Conservation (phyloP, 2,797 vertebrate genomes). For the Gymnocypris eckloni region DNA sequence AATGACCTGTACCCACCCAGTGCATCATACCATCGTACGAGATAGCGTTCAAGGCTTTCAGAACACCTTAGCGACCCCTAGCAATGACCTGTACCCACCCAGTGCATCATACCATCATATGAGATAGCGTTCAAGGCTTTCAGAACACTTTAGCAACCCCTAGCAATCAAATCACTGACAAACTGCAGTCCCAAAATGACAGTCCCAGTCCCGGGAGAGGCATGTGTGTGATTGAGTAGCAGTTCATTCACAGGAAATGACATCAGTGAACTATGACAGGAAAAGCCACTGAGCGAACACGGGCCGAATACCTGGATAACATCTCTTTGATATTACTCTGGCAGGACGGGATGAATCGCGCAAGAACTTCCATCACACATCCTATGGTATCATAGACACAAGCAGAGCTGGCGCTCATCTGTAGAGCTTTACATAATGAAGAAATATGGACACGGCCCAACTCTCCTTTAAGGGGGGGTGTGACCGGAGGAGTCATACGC, state of each 20-base stretch:
- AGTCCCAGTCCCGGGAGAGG: not conserved
- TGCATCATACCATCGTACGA: not conserved
- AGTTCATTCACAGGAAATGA: slow-evolving; percentile 21
- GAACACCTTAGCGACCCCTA: not conserved
- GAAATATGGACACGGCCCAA: slow-evolving; percentile 2
- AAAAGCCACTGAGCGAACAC: slow-evolving; percentile 22
- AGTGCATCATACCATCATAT: too few relatives aligned
- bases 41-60: not conserved
- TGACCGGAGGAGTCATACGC: slow-evolving; percentile 26
- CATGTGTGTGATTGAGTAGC: not conserved
- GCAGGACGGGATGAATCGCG: not conserved
- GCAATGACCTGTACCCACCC: too few relatives aligned
- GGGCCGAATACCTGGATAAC: slow-evolving; percentile 6
- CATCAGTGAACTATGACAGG: slow-evolving; percentile 14
- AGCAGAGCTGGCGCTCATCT: not conserved
- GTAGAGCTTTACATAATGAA: slow-evolving; percentile 24
- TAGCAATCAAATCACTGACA: not conserved
- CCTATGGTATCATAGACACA: slow-evolving; percentile 5
- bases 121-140: not conserved
- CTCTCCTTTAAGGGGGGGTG: not conserved
- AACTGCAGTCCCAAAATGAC: not conserved
- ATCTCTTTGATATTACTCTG: slow-evolving; percentile 19
- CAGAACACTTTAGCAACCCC: not conserved
- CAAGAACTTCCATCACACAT: not conserved
- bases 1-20: not conserved